Conservation (phyloP, 2,888 invertebrate genomes). For the Agapostemon virescens region DNA sequence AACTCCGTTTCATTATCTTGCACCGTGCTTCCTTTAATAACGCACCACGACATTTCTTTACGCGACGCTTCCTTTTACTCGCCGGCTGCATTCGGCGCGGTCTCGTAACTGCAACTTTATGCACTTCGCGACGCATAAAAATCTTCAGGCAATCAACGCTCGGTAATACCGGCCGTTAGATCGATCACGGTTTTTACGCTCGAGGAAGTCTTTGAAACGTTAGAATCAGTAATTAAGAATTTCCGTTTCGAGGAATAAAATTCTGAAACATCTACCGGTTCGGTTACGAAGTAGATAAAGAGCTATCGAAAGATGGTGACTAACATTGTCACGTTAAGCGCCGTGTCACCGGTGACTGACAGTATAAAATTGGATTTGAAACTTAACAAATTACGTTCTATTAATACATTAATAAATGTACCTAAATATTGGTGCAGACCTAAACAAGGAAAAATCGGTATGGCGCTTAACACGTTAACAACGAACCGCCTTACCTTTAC, state of each 20-base stretch:
- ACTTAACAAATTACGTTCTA: too few relatives aligned
- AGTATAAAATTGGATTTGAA: too few relatives aligned
- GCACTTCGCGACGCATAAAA: background rate
- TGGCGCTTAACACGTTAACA: too few relatives aligned
- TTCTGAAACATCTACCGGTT: too few relatives aligned
- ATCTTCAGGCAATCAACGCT: background rate
- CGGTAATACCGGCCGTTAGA: background rate
- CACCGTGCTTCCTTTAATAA: conserved; percentile 17
- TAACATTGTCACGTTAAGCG: too few relatives aligned
- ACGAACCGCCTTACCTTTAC: too few relatives aligned
- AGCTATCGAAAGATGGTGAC: too few relatives aligned
- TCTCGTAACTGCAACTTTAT: background rate
- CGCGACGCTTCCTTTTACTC: background rate
- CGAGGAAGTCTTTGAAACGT: background rate
- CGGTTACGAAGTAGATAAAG: too few relatives aligned
- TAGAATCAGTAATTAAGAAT: background rate
- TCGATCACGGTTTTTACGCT: background rate
- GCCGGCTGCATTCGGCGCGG: background rate
- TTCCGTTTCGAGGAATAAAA: background rate
- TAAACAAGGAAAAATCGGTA: too few relatives aligned
- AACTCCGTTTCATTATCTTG: conserved; percentile 31
- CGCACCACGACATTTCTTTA: conserved; percentile 8
- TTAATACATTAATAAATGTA: too few relatives aligned
- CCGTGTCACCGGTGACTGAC: too few relatives aligned
- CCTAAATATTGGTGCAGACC: too few relatives aligned